Evolutionary conservation across 2,797 vertebrate species (phyloP).

Genomic region (Poeciliopsis gracilis): DNA sequence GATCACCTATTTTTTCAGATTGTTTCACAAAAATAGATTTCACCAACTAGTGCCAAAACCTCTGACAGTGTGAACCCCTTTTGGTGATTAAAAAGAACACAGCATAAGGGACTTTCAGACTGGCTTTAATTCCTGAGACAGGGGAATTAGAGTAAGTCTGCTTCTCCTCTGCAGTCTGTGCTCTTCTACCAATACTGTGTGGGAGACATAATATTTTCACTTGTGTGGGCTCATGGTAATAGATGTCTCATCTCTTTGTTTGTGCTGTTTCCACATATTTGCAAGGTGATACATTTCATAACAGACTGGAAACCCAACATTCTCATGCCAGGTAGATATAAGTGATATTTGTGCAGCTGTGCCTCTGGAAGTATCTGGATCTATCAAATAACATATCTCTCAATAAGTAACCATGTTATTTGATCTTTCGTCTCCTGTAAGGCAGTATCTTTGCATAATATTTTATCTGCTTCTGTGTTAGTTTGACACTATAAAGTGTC

Average conservation of each 20-base stretch:
- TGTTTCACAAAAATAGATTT: neutral
- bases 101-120: constrained; percentile 6
- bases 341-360: constrained; percentile 69
- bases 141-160: constrained; percentile 12
- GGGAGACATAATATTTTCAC: constrained; percentile 66
- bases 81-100: constrained; percentile 4
- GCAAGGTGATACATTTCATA: constrained; percentile 72
- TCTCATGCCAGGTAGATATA: constrained; percentile 68
- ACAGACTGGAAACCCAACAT: constrained; percentile 73
- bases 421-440: constrained; percentile 61
- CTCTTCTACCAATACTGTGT: constrained; percentile 53
- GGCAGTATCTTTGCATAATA: constrained; percentile 64
- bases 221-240: constrained; percentile 67
- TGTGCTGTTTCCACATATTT: constrained; percentile 70
- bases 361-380: constrained; percentile 61
- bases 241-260: constrained; percentile 71
- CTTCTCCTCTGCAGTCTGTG: constrained; percentile 28
- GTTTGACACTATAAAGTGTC: constrained; percentile 48
- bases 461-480: constrained; percentile 49
- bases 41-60: neutral
- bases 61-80: neutral
- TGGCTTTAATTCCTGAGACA: constrained; percentile 16
- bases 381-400: constrained; percentile 70
- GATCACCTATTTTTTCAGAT: neutral
- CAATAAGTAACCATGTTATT: constrained; percentile 70